These are phyloP conservation scores for Rhinichthys osculus DNA, from an alignment of 2,797 vertebrate genomes.

Conservation along the genomic window DNA sequence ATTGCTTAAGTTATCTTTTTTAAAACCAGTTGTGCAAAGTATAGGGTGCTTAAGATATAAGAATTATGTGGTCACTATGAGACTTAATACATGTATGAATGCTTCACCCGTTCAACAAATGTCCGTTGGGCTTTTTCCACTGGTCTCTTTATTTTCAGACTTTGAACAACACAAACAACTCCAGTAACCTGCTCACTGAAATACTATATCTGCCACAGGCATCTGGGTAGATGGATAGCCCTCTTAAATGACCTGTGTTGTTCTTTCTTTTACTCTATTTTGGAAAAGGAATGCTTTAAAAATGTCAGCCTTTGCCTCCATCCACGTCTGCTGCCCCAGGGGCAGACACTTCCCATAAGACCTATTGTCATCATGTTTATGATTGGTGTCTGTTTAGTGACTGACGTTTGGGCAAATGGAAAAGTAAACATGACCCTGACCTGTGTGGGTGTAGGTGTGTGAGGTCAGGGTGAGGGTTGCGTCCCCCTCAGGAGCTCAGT, in stretches of 20 bases:
- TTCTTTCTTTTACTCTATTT: conserved; percentile 46
- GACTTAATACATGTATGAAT: conserved; percentile 1
- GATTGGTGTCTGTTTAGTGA: conserved; percentile 49
- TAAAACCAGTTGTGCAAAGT: background rate
- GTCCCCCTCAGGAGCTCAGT: conserved; percentile 20
- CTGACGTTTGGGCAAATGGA: conserved; percentile 51
- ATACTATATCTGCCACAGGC: conserved; percentile 37
- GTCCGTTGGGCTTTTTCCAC: conserved; percentile 41
- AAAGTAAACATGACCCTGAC: conserved; percentile 62
- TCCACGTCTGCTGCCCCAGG: conserved; percentile 6
- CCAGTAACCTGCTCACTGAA: conserved; percentile 45
- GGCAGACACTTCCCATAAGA: conserved; percentile 40
- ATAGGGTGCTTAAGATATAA: background rate
- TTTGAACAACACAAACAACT: conserved; percentile 34
- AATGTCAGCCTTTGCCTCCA: conserved; percentile 3
- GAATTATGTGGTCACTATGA: background rate
- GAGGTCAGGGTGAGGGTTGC: conserved; percentile 44
- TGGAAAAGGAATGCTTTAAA: conserved; percentile 44
- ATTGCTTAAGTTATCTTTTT: background rate
- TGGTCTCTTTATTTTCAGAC: conserved; percentile 41
- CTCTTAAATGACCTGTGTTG: conserved; percentile 54
- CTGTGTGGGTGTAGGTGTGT: conserved; percentile 37
- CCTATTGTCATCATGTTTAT: conserved; percentile 54
- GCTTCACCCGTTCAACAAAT: conserved; percentile 10
- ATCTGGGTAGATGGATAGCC: conserved; percentile 21